phyloP scores from a whole-genome alignment of 2,113 vertebrate genomes.

The Henicopernis longicauda region DNA sequence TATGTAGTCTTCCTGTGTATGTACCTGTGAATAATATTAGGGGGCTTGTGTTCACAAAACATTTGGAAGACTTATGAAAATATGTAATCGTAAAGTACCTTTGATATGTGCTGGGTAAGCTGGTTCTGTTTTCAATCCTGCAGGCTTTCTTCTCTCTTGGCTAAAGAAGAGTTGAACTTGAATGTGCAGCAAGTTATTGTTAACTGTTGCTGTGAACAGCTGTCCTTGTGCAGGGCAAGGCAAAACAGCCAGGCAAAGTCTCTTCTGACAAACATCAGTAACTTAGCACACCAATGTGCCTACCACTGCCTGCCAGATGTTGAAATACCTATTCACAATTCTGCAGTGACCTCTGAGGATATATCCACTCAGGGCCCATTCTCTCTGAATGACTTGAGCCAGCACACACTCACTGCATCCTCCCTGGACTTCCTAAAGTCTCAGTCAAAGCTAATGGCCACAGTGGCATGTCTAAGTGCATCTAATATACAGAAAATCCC shows the following conservation, averaged over 20 bases:
- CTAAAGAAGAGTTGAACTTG: conserved; percentile 80
- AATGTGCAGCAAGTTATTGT: conserved; percentile 89
- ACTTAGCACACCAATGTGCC: conserved; percentile 72
- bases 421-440: conserved; percentile 88
- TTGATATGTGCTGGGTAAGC: background rate
- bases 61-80: background rate
- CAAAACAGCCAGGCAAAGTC: conserved; percentile 58
- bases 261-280: conserved; percentile 67
- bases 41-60: background rate
- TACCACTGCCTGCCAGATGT: conserved; percentile 66
- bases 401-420: conserved; percentile 83
- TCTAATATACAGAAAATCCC: conserved; percentile 64
- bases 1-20: background rate
- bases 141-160: conserved; percentile 83
- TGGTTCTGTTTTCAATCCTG: background rate
- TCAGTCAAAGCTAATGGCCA: conserved; percentile 80
- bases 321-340: conserved; percentile 32
- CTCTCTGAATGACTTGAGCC: conserved; percentile 36
- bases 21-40: background rate
- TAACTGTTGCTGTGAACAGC: conserved; percentile 84
- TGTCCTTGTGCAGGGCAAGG: conserved; percentile 75
- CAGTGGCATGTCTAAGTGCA: conserved; percentile 81
- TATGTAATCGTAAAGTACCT: background rate
- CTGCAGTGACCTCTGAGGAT: conserved; percentile 22
- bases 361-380: conserved; percentile 11